phyloP scores from a whole-genome alignment of 1,140 invertebrate genomes.

The Megalopta genalis region DNA sequence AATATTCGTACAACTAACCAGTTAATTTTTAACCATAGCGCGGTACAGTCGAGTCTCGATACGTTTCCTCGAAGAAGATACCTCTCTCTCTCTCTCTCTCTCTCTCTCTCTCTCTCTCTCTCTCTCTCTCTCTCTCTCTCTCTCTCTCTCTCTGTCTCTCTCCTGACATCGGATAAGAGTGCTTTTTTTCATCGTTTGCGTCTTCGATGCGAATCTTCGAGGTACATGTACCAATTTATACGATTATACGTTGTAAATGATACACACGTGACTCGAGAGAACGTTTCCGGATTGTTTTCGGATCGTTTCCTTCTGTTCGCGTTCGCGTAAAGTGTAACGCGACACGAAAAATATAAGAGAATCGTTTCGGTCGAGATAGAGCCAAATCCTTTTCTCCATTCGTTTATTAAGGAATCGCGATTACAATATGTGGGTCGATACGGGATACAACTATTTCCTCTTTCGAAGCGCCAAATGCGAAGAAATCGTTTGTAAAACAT shows the following conservation, averaged over 20 bases:
- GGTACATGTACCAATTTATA: conserved; percentile 1
- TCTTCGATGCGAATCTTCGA: background rate
- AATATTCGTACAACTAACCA: conserved; percentile 5
- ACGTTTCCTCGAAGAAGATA: background rate
- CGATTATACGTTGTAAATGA: background rate
- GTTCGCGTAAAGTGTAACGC: too few species aligned
- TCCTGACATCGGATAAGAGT: background rate
- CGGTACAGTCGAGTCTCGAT: background rate
- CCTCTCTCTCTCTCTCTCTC: too few species aligned
- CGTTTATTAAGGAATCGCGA: background rate
- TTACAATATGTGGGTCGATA: conserved; percentile 17
- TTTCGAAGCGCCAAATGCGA: background rate
- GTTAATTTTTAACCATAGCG: conserved; percentile 8
- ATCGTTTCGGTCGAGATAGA: too few species aligned
- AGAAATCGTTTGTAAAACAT: background rate
- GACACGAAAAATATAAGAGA: too few species aligned
- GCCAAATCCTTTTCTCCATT: background rate
- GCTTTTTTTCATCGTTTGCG: background rate
- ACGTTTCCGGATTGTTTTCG: background rate
- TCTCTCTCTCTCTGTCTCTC: too few species aligned
- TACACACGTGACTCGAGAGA: background rate
- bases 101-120: too few species aligned
- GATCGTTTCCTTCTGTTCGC: too few species aligned
- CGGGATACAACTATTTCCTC: background rate
- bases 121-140: too few species aligned